Evolutionary conservation across 1,140 invertebrate genomes (phyloP).

Genomic region (Propsilocerus akamusi): DNA sequence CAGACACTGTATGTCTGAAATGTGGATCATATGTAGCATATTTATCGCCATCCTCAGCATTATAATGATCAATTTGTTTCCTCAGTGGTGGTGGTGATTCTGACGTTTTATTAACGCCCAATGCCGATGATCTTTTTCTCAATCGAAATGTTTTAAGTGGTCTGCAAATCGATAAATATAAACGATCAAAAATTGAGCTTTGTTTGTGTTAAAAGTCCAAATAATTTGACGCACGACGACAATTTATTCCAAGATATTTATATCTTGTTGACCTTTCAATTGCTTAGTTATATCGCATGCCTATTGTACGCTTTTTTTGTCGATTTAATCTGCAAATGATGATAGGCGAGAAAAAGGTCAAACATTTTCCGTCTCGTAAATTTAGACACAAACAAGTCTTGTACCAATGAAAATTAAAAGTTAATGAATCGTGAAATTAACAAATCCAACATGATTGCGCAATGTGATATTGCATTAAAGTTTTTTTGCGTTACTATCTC

Average conservation of each 20-base stretch:
- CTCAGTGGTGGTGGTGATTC: slow-evolving; percentile 20
- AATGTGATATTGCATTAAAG: too few species aligned
- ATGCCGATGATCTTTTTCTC: slow-evolving; percentile 22
- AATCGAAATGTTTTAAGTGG: slow-evolving; percentile 17
- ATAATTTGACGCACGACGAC: too few species aligned
- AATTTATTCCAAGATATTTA: too few species aligned
- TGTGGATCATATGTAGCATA: slow-evolving; percentile 7
- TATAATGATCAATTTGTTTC: slow-evolving; percentile 3
- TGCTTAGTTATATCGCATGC: too few species aligned
- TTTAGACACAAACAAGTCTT: too few species aligned
- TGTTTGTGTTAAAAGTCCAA: neutral
- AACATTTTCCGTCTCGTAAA: too few species aligned
- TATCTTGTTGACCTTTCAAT: too few species aligned
- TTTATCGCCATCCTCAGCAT: slow-evolving; percentile 2
- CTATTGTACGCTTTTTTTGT: too few species aligned
- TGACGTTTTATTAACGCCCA: slow-evolving; percentile 24
- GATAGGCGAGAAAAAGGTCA: too few species aligned
- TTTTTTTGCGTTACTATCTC: too few species aligned
- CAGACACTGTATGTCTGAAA: slow-evolving; percentile 5
- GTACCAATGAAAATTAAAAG: too few species aligned
- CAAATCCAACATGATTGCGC: neutral
- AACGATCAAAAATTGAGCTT: neutral
- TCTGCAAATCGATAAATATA: slow-evolving; percentile 10
- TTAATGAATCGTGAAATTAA: slow-evolving; percentile 1
- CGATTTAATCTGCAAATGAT: too few species aligned